phyloP scores from a whole-genome alignment of 2,797 vertebrate genomes.

The Gymnothorax javanicus region DNA sequence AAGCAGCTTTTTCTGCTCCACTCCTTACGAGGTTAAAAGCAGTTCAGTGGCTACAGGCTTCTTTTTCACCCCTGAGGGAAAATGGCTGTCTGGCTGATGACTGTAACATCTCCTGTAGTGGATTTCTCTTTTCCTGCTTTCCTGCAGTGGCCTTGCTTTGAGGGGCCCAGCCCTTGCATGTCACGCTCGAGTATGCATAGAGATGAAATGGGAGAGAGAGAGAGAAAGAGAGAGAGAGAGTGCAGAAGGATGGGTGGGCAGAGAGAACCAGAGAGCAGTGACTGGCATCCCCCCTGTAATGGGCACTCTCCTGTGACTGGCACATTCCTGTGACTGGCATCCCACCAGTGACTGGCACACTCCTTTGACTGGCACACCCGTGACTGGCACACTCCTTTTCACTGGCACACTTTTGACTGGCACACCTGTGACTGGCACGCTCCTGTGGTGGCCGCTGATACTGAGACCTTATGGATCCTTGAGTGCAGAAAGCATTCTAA shows the following conservation, averaged over 20 bases:
- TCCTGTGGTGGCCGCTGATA: too few species aligned
- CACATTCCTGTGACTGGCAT: too few species aligned
- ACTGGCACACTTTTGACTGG: too few species aligned
- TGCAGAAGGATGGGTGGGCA: neutral
- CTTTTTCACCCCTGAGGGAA: neutral
- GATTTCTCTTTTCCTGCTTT: constrained; percentile 2
- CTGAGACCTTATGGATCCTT: too few species aligned
- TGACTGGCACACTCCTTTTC: too few species aligned
- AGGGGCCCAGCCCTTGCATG: neutral
- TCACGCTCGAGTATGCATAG: neutral
- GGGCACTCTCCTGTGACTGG: too few species aligned
- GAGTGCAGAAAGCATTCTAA: too few species aligned
- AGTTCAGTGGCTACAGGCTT: neutral
- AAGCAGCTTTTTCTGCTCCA: neutral
- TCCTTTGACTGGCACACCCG: too few species aligned
- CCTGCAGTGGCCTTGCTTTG: neutral
- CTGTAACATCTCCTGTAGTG: constrained; percentile 14
- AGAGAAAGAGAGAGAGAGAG: neutral
- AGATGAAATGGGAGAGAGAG: neutral
- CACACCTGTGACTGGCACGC: too few species aligned
- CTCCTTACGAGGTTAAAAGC: neutral
- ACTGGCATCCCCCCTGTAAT: too few species aligned
- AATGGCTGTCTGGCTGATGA: neutral
- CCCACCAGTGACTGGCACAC: too few species aligned
- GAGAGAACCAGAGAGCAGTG: too few species aligned